A percentile compares a stretch with the other conserved stretches of the same genome.
Conservation (phyloP, 1,140 invertebrate genomes). For the Aphidius gifuensis region DNA sequence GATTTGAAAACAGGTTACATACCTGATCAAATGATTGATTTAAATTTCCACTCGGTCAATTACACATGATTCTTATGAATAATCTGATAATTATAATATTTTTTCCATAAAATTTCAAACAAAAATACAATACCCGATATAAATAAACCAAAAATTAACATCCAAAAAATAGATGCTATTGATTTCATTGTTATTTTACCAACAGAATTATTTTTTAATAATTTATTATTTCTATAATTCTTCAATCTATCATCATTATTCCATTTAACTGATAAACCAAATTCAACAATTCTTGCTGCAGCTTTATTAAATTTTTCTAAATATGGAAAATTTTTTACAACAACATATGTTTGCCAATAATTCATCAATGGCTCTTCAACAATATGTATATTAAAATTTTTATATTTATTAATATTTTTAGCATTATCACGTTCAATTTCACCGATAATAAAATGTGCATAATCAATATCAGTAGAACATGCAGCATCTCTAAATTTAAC, state of each 20-base stretch:
- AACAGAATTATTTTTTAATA: neutral
- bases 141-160: too few relatives aligned
- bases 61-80: too few relatives aligned
- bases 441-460: constrained; percentile 3
- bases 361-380: constrained; percentile 18
- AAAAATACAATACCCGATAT: too few relatives aligned
- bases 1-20: too few relatives aligned
- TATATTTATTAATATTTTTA: neutral
- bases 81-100: too few relatives aligned
- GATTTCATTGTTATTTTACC: neutral
- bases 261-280: constrained; percentile 25
- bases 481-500: constrained; percentile 15
- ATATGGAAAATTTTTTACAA: constrained; percentile 18
- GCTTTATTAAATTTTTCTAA: constrained; percentile 16
- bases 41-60: too few relatives aligned
- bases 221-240: constrained; percentile 1
- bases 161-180: too few relatives aligned
- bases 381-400: constrained; percentile 14
- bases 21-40: too few relatives aligned
- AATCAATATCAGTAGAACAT: constrained; percentile 20
- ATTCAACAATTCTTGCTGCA: constrained; percentile 15
- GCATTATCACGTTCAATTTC: neutral
- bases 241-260: constrained; percentile 13
- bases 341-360: constrained; percentile 25
- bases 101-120: too few relatives aligned